Percentiles rank a stretch among this genome's conserved stretches.
These are phyloP conservation scores for Centroberyx gerrardi DNA, from an alignment of 2,797 vertebrate species.

Conservation along the genomic window DNA sequence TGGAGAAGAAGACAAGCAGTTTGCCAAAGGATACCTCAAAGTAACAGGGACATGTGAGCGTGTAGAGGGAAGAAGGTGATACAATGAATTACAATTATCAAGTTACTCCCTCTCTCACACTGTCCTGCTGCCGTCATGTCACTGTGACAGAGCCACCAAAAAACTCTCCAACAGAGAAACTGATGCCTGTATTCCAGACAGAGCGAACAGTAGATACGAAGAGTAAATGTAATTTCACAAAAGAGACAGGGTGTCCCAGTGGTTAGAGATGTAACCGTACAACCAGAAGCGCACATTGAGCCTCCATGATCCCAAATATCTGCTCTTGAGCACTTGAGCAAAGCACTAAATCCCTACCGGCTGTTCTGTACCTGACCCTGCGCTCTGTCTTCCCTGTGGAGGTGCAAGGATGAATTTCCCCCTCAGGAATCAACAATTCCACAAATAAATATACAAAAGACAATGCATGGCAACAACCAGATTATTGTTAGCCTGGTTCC, in stretches of 20 bases:
- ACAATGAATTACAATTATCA: neutral
- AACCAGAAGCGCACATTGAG: neutral
- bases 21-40: neutral
- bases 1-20: neutral
- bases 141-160: neutral
- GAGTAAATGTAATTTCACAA: conserved; percentile 4
- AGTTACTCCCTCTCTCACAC: neutral
- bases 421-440: too few species aligned
- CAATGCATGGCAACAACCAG: neutral
- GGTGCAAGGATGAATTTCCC: neutral
- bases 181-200: neutral
- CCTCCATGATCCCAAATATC: conserved; percentile 1
- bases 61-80: neutral
- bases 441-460: neutral
- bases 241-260: neutral
- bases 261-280: conserved; percentile 2
- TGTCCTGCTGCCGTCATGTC: conserved; percentile 1
- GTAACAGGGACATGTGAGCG: neutral
- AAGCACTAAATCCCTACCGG: conserved; percentile 19
- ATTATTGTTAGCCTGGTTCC: neutral
- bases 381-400: neutral
- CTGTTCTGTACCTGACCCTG: neutral
- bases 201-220: neutral
- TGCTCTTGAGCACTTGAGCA: conserved; percentile 17
- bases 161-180: conserved; percentile 2